Evolutionary conservation across 2,113 vertebrate species (phyloP), one percentile per base, ranked within the genome.

Genomic region (Anolis sagrei): DNA sequence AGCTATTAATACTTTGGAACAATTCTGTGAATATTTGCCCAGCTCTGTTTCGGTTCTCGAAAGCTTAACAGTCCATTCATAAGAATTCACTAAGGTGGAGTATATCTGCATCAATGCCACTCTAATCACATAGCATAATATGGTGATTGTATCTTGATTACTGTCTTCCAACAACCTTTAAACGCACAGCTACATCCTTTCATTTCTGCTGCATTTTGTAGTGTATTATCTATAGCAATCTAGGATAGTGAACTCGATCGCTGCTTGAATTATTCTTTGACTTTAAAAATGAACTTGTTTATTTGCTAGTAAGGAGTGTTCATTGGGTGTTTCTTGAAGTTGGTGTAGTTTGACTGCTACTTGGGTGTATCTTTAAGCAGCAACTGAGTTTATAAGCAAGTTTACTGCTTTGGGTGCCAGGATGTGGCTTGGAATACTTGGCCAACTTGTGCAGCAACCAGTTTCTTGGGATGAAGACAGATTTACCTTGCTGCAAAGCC

Each of bases 131-230:
- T 13, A 83, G 36, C 32, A 70, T 69, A 82, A 75, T 6, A n/a
- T 83, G 62, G 36, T 36, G 62, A 62, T 11, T 62, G 2, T 51
- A 29, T 7, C 7, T 6, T 78, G 54, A 62, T 54, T 7, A 5
- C 11, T 62, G 1, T n/a, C 14, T n/a, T 18, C 2, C 32, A 70
- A 16, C 78, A 62, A 1, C 0, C n/a, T 0, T 0, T 0, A 0
- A 49, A 70, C 54, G 19, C 0, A 8, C 58, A 75, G 2, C 68
- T 34, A 0, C 7, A 1, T 62, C 23, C 0, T 7, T 3, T 25
- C 7, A 34, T 81, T 66, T 86, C n/a, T 5, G 0, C 0, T 1
- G 0, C 0, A 1, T 0, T 0, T 79, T 80, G 51, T 48, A 68
- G 82, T 89, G 86, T 19, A 68, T 0, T 87, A 89, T 0, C 69